A percentile compares a stretch with the other conserved stretches of the same genome.
Conservation (phyloP, 2,113 vertebrate genomes). For the Eulemur macaco region DNA sequence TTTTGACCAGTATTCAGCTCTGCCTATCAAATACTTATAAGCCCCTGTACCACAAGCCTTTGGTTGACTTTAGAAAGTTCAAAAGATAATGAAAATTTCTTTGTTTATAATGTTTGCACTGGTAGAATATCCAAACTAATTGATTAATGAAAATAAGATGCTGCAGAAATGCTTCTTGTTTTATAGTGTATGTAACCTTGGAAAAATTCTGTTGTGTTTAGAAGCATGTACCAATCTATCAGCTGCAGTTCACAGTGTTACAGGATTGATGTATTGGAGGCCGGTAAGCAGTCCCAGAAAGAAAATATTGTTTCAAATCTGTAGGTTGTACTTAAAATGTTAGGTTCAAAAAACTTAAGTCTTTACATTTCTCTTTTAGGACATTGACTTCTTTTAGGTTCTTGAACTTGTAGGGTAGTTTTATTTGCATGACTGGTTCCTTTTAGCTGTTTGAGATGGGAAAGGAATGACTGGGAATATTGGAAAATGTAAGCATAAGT, state of each 20-base stretch:
- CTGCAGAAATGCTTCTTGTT: not conserved
- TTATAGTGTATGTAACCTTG: constrained; percentile 15
- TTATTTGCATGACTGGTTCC: constrained; percentile 37
- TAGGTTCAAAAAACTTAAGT: constrained; percentile 36
- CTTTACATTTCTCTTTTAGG: constrained; percentile 47
- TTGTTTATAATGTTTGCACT: constrained; percentile 31
- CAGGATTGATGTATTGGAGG: not conserved
- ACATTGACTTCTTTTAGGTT: constrained; percentile 42
- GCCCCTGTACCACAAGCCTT: not conserved
- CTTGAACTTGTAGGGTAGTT: constrained; percentile 52
- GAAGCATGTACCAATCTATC: not conserved
- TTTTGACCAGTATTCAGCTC: not conserved
- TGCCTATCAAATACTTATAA: not conserved
- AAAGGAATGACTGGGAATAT: constrained; percentile 28
- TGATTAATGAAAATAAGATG: constrained; percentile 53
- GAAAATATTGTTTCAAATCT: constrained; percentile 15
- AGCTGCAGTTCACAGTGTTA: not conserved
- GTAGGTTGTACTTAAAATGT: constrained; percentile 50
- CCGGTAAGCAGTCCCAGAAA: not conserved
- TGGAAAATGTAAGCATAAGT: constrained; percentile 36
- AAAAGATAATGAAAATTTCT: constrained; percentile 25
- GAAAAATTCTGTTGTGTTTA: constrained; percentile 24
- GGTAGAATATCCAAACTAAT: constrained; percentile 25
- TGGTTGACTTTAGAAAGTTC: constrained; percentile 57
- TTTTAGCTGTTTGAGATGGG: constrained; percentile 40